Base-by-base conservation (phyloP, 2,888 invertebrate species). In the Fabriciana adippe region DNA sequence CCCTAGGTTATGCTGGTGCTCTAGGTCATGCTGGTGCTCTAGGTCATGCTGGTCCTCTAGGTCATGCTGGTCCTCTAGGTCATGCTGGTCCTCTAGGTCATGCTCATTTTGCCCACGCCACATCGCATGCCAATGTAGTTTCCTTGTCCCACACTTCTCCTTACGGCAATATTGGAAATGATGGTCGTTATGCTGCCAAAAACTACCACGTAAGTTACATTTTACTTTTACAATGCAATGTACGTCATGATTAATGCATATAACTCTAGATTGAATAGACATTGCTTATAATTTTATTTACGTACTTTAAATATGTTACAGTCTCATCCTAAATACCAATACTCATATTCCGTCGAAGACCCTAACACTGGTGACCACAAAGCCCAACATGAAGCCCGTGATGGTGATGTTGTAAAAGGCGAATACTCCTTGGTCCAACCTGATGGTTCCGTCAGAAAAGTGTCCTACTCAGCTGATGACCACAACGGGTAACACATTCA, bases 361-460 rank as follows among this genome's bases (percentile, higher is more conserved):
- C 93, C 92, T 1, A 93, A 94, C 78, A 94, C 94, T 68, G 94
- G 94, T 15, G 94, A 94, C 87, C 93, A 94, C 85, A 94, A 94
- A 82, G 92, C 93, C 77, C 94, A 94, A 81, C 89, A 93, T 66
- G 94, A 94, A 80, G 86, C 86, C 76, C 92, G 93, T 55, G 93
- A 94, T 79, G 95, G 95, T 31, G 94, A 95, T 74, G 93, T 93
- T 56, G 95, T 95, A 64, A 93, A 94, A 81, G 95, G 95, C 69
- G 94, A 94, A 76, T 95, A 95, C 86, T 94, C 94, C 45, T 87
- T 94, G 65, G 90, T 94, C 73, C 94, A 94, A 80, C 93, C 94
- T 26, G 94, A 94, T 77, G 94, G 94, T 73, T 93, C 94, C 70
- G 88, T 93, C 84, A 92, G 94, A 79, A 94, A 94, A 75, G 94